phyloP scores from a whole-genome alignment of 1,140 invertebrate genomes.

The Leptopilina clavipes region DNA sequence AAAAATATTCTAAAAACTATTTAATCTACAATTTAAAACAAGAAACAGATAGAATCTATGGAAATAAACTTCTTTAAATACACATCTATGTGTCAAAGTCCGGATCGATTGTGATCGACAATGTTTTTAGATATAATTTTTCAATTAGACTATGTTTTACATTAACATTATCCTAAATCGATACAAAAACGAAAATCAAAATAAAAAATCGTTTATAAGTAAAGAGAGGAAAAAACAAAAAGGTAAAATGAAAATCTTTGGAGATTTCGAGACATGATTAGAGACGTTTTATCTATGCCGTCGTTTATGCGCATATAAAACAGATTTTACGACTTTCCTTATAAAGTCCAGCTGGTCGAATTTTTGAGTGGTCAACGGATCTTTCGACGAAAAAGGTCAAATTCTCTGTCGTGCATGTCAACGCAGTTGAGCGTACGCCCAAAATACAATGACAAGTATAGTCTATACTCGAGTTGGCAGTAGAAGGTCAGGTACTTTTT shows the following conservation, averaged over 20 bases:
- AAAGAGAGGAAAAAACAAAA: constrained; percentile 36
- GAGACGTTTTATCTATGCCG: constrained; percentile 12
- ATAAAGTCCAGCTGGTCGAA: constrained; percentile 48
- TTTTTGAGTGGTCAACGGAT: too few species aligned
- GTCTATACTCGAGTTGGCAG: constrained; percentile 25
- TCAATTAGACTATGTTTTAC: constrained; percentile 55
- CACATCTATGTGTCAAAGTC: constrained; percentile 38
- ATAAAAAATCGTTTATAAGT: too few species aligned
- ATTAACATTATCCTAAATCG: constrained; percentile 43
- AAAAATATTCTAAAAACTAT: constrained; percentile 39
- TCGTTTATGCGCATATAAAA: constrained; percentile 40
- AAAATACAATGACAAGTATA: constrained; percentile 64
- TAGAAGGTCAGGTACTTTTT: constrained; percentile 41
- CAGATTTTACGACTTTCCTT: constrained; percentile 53
- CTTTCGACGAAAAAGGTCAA: constrained; percentile 44
- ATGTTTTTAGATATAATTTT: constrained; percentile 47
- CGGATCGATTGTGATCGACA: constrained; percentile 39
- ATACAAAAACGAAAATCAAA: too few species aligned
- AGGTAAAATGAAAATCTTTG: constrained; percentile 48
- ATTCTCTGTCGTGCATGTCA: constrained; percentile 59
- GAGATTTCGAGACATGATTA: constrained; percentile 38
- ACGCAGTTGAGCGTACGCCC: constrained; percentile 65
- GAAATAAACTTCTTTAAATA: constrained; percentile 45
- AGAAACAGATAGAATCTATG: constrained; percentile 48
- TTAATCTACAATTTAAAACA: constrained; percentile 43